phyloP scores from a whole-genome alignment of 1,140 invertebrate species.

The Tetraneura akinire region DNA sequence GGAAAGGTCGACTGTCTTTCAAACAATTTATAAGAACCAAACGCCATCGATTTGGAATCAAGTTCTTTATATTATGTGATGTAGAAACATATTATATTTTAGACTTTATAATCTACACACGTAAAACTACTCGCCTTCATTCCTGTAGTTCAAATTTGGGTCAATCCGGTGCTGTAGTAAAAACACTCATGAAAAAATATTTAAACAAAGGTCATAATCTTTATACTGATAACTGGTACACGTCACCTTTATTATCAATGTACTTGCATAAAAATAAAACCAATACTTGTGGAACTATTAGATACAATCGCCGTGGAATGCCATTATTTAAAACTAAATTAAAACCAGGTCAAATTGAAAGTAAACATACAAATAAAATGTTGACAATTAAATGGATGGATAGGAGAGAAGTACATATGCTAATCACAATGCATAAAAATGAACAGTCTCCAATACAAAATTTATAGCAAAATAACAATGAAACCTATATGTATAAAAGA shows the following conservation, averaged over 20 bases:
- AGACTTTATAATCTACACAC: slow-evolving; percentile 1
- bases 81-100: slow-evolving; percentile 17
- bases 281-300: not conserved
- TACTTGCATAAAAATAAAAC: slow-evolving; percentile 5
- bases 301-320: slow-evolving; percentile 8
- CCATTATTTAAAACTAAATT: not conserved
- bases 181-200: slow-evolving; percentile 27
- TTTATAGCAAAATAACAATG: too few relatives aligned
- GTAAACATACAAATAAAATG: not conserved
- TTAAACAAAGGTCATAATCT: slow-evolving; percentile 14
- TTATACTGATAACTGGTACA: slow-evolving; percentile 39
- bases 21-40: not conserved
- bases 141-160: not conserved
- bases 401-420: too few relatives aligned
- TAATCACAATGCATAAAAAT: too few relatives aligned
- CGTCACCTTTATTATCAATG: not conserved
- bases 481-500: too few relatives aligned
- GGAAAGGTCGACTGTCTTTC: too few relatives aligned
- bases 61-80: too few relatives aligned
- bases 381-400: not conserved
- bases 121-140: not conserved
- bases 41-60: not conserved
- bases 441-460: too few relatives aligned
- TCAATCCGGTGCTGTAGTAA: slow-evolving; percentile 11
- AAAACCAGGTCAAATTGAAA: not conserved